Conservation (phyloP, 2,888 invertebrate genomes). For the Nipponacmea schrenckii region DNA sequence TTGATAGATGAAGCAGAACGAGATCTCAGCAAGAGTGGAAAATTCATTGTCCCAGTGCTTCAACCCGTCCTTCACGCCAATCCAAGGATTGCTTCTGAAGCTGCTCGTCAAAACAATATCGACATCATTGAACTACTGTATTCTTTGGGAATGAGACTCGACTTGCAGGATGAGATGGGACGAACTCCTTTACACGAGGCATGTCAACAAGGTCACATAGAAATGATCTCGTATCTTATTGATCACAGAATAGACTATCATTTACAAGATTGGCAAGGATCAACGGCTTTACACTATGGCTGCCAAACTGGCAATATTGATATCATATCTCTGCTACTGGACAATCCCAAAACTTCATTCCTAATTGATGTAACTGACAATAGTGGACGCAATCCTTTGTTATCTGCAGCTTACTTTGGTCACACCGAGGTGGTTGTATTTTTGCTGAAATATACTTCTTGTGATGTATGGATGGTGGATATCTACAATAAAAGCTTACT, state of each 20-base stretch:
- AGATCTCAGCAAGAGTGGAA: slow-evolving; percentile 20
- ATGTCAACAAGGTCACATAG: slow-evolving; percentile 27
- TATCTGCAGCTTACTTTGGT: slow-evolving; percentile 31
- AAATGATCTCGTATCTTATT: slow-evolving; percentile 26
- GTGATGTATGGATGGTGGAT: neutral
- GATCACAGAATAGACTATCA: slow-evolving; percentile 28
- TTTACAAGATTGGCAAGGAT: slow-evolving; percentile 35
- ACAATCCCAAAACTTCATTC: neutral
- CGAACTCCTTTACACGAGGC: slow-evolving; percentile 40
- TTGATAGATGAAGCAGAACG: slow-evolving; percentile 27
- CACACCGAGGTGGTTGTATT: slow-evolving; percentile 22
- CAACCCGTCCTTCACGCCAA: slow-evolving; percentile 19
- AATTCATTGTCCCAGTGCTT: slow-evolving; percentile 27
- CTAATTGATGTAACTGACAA: slow-evolving; percentile 20
- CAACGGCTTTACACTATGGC: slow-evolving; percentile 41
- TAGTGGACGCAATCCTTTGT: slow-evolving; percentile 31
- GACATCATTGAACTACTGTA: slow-evolving; percentile 24
- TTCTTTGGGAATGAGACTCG: slow-evolving; percentile 24
- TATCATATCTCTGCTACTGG: slow-evolving; percentile 26
- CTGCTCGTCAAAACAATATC: slow-evolving; percentile 25
- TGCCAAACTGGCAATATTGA: slow-evolving; percentile 31
- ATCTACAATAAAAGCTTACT: slow-evolving; percentile 28
- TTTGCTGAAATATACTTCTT: slow-evolving; percentile 24
- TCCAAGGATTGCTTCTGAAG: slow-evolving; percentile 30
- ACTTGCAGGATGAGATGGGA: slow-evolving; percentile 30